Evolutionary conservation across 2,113 vertebrate species (phyloP).

Genomic region (Stegostoma tigrinum): DNA sequence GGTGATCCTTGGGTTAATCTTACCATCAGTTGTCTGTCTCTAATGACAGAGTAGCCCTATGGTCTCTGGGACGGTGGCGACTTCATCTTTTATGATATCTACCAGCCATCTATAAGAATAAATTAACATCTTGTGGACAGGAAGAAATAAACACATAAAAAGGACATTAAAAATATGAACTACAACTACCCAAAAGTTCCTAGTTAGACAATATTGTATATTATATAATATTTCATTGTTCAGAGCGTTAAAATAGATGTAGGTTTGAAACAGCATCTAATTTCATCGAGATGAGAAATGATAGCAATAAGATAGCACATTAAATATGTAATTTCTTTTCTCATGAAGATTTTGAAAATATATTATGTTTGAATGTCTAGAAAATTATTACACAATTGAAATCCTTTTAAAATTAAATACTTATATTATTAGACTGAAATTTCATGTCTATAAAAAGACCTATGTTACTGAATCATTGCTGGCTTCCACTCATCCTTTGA

Average conservation of each 20-base stretch:
- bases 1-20: too few species aligned
- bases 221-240: background rate
- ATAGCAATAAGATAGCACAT: constrained; percentile 5
- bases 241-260: background rate
- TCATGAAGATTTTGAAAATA: background rate
- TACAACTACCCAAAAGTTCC: background rate
- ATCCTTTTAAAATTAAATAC: constrained; percentile 33
- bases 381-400: constrained; percentile 5
- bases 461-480: background rate
- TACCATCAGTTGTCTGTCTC: too few species aligned
- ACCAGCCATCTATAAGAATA: background rate
- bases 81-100: background rate
- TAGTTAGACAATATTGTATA: background rate
- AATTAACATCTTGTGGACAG: background rate
- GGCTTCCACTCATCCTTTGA: background rate
- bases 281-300: background rate
- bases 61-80: too few species aligned
- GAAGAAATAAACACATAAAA: background rate
- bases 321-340: constrained; percentile 27
- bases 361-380: constrained; percentile 2
- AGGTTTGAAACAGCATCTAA: background rate
- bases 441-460: background rate
- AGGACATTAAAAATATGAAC: background rate
- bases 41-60: too few species aligned
- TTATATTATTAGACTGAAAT: background rate